Evolutionary conservation across 92 coral and sea anemone genomes (phyloP), one percentile per base, ranked within the genome.

Genomic region (Pocillopora meandrina): DNA sequence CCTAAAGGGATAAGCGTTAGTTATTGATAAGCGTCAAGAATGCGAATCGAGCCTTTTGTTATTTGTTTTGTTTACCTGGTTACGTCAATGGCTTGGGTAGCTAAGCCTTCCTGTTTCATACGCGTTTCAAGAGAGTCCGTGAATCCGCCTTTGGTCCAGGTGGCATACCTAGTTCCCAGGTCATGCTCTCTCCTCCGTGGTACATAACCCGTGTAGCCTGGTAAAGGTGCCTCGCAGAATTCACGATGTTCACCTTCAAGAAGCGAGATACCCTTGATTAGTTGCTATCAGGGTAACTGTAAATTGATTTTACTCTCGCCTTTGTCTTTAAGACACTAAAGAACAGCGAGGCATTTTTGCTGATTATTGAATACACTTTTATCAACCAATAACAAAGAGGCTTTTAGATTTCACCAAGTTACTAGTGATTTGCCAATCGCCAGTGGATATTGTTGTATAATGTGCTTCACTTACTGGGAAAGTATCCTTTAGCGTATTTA

Each of bases 191-290:
- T 93, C 75, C 97, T 87, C 55, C 97, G 91, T 14, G 98, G 98
- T 23, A 94, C 93, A 71, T 94, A 96, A 5, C 98, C 98, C 1
- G 96, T 94, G 88, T 96, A 96, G 65, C 98, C 98, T 70, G 96
- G 94, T 61, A 96, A 34, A 3, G 98, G 98, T 3, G 98, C 92
- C 72, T 96, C 98, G 62, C 90, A 85, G 86, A 94, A 92, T 33
- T 90, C 92, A 15, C 95, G 92, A 65, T 95, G 95, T 76, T 96
- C 98, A 68, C 98, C 98, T 96, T 79, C 26, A 31, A 59, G 23
- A 19, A 63, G 56, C 31, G 34, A 69, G 59, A 42, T 42, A 42
- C 52, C 52, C 52, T 42, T 42, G 52, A 42, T 42, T 42, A 42
- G 52, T 7, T 42, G 5, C 52, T 42, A 42, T 42, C 52, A 42